Evolutionary conservation across 1,140 invertebrate genomes (phyloP).

Genomic region (Eumeta japonica): DNA sequence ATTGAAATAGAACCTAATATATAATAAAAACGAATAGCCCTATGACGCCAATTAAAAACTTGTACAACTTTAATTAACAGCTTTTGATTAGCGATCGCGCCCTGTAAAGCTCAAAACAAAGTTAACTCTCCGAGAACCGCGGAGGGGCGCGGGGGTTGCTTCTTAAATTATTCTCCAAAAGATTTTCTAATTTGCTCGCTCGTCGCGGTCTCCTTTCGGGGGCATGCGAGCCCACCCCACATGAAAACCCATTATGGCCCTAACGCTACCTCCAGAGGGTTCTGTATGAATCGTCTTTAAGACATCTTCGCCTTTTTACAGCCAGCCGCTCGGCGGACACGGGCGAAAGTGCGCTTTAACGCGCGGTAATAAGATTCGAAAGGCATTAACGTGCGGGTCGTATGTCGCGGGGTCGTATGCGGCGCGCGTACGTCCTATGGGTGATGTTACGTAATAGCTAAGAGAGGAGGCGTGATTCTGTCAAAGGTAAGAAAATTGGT

Average conservation of each 20-base stretch:
- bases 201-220: slow-evolving; percentile 28
- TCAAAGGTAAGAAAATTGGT: slow-evolving; percentile 57
- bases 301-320: slow-evolving; percentile 21
- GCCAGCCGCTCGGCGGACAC: slow-evolving; percentile 8
- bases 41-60: too few relatives aligned
- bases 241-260: slow-evolving; percentile 33
- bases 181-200: slow-evolving; percentile 54
- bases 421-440: slow-evolving; percentile 43
- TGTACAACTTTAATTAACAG: too few relatives aligned
- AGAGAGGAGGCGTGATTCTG: slow-evolving; percentile 43
- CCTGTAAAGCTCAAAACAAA: too few relatives aligned
- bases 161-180: slow-evolving; percentile 56
- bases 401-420: slow-evolving; percentile 31
- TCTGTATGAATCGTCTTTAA: slow-evolving; percentile 22
- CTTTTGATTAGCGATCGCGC: too few relatives aligned
- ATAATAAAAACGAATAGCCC: too few relatives aligned
- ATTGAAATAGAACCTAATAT: too few relatives aligned
- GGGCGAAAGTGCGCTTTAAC: slow-evolving; percentile 32
- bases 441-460: slow-evolving; percentile 54
- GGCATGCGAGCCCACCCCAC: slow-evolving; percentile 27
- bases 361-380: slow-evolving; percentile 30
- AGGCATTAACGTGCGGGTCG: slow-evolving; percentile 16
- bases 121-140: slow-evolving; percentile 35
- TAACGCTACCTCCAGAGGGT: slow-evolving; percentile 27
- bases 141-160: slow-evolving; percentile 30